Evolutionary conservation across 2,113 vertebrate genomes (phyloP).

Genomic region (Oreocharis arfaki): DNA sequence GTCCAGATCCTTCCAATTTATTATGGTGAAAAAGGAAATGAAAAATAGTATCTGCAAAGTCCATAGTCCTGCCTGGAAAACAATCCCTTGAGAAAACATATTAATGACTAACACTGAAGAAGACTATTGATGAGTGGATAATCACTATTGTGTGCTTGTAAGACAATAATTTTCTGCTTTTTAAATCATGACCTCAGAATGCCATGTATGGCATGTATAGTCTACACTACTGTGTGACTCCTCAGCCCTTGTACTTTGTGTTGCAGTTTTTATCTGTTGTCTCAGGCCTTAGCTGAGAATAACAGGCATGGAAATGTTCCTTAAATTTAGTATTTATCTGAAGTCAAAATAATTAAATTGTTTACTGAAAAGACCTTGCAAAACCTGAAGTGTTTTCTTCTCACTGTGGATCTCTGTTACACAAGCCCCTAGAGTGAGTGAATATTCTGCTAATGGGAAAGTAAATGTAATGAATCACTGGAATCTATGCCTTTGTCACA

Average conservation of each 20-base stretch:
- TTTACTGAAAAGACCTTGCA: background rate
- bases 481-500: conserved; percentile 12
- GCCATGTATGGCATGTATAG: background rate
- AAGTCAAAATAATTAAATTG: background rate
- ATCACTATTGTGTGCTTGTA: background rate
- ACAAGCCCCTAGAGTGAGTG: background rate
- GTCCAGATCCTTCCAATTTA: background rate
- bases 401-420: background rate
- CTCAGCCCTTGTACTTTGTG: background rate
- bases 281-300: background rate
- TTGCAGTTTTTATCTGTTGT: background rate
- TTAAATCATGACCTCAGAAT: background rate
- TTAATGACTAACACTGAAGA: background rate
- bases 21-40: background rate
- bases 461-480: conserved; percentile 20
- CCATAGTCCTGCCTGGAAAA: background rate
- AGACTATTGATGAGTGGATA: background rate
- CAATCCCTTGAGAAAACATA: background rate
- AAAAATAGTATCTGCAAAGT: background rate
- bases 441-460: background rate
- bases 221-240: background rate
- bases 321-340: background rate
- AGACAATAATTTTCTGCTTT: background rate
- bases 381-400: background rate
- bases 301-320: background rate